Conservation (phyloP, 2,113 vertebrate genomes). For the Daphoenositta chrysoptera region DNA sequence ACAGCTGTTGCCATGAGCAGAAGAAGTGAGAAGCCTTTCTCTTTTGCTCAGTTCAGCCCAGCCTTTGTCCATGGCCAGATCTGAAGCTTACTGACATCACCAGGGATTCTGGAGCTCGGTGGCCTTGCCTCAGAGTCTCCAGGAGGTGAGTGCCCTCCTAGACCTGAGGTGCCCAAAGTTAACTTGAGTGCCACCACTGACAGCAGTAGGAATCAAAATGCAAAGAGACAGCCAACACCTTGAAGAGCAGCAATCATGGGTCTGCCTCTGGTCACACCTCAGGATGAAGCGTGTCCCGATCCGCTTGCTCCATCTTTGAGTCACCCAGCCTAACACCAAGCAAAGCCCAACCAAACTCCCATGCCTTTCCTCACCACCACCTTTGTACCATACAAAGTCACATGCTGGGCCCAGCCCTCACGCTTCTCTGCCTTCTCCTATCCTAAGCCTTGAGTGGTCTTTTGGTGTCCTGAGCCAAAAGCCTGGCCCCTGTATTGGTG, state of each 20-base stretch:
- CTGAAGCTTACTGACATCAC: not conserved
- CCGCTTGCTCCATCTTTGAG: not conserved
- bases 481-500: fast-evolving
- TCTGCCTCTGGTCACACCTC: not conserved
- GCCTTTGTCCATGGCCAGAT: not conserved
- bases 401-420: fast-evolving
- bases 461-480: not conserved
- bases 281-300: fast-evolving
- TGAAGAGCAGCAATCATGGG: not conserved
- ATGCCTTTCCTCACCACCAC: not conserved
- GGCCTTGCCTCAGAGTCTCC: not conserved
- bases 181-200: not conserved
- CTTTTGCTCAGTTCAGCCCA: not conserved
- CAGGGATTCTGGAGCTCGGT: not conserved
- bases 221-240: not conserved
- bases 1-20: not conserved
- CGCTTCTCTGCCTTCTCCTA: fast-evolving
- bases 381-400: not conserved
- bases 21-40: not conserved
- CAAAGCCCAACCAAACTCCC: not conserved
- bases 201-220: not conserved
- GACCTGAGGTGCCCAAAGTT: not conserved
- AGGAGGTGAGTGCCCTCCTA: not conserved
- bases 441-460: not conserved
- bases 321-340: not conserved